phyloP scores from a whole-genome alignment of 1,140 invertebrate genomes.

The Hesperophylax magnus region DNA sequence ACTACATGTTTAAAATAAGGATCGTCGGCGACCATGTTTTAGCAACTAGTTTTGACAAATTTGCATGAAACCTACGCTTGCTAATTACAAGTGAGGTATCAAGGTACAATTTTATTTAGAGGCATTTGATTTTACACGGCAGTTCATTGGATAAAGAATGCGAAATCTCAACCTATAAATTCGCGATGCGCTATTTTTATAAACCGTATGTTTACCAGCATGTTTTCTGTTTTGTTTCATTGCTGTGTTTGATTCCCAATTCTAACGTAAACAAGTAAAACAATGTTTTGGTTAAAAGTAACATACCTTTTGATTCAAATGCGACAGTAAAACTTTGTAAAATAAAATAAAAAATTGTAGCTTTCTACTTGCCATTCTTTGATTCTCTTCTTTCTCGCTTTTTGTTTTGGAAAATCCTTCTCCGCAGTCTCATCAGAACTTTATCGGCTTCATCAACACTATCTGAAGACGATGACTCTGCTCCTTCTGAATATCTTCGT shows the following conservation, averaged over 20 bases:
- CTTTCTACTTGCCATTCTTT: slow-evolving; percentile 21
- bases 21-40: too few relatives aligned
- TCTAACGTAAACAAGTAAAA: too few relatives aligned
- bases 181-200: background rate
- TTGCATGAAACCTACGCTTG: too few relatives aligned
- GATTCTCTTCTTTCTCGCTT: slow-evolving; percentile 64
- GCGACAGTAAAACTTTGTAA: too few relatives aligned
- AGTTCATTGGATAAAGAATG: background rate
- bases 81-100: too few relatives aligned
- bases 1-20: too few relatives aligned
- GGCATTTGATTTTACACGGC: too few relatives aligned
- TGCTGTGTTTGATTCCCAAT: too few relatives aligned
- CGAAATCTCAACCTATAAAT: background rate
- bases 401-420: slow-evolving; percentile 69
- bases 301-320: too few relatives aligned
- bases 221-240: slow-evolving; percentile 4
- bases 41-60: background rate
- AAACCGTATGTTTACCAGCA: background rate
- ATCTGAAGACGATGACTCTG: slow-evolving; percentile 67
- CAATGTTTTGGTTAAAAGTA: too few relatives aligned
- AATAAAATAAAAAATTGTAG: too few relatives aligned
- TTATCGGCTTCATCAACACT: slow-evolving; percentile 69
- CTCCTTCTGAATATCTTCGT: slow-evolving; percentile 61
- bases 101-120: too few relatives aligned
- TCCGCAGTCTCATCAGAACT: slow-evolving; percentile 67